phyloP scores from a whole-genome alignment of 2,797 vertebrate genomes.

The Microctenopoma lineatum region DNA sequence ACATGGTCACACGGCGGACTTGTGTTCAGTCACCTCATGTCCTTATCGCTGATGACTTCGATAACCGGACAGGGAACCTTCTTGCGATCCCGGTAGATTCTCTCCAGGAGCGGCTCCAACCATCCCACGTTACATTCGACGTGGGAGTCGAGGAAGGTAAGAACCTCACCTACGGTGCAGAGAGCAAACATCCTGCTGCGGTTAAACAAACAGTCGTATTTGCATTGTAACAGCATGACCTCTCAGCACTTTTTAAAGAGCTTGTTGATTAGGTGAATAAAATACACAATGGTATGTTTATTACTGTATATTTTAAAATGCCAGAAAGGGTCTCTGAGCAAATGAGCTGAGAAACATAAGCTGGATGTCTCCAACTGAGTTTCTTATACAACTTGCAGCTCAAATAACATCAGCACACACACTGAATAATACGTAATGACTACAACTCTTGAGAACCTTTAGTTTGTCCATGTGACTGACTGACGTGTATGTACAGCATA shows the following conservation, averaged over 20 bases:
- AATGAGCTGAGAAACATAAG: neutral
- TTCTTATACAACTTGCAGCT: neutral
- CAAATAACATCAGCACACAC: neutral
- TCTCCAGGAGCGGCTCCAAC: conserved; percentile 95
- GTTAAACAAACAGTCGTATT: conserved; percentile 27
- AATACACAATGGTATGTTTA: neutral
- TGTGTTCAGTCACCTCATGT: conserved; percentile 89
- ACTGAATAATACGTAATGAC: no score
- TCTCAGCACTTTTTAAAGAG: neutral
- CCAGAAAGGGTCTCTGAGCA: no score
- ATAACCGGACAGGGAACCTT: conserved; percentile 97
- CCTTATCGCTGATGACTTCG: conserved; percentile 96
- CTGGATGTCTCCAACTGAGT: no score
- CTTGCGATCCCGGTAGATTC: conserved; percentile 85
- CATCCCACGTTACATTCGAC: conserved; percentile 97
- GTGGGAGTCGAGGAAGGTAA: conserved; percentile 97
- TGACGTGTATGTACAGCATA: neutral
- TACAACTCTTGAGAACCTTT: neutral
- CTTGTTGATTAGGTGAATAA: neutral
- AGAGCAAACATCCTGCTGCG: conserved; percentile 45
- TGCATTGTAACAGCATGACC: neutral
- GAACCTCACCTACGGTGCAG: conserved; percentile 85
- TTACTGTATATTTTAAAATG: neutral
- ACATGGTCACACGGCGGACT: neutral
- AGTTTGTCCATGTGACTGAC: neutral